Evolutionary conservation across 1,140 invertebrate genomes (phyloP).

Genomic region (Penaeus vannamei): DNA sequence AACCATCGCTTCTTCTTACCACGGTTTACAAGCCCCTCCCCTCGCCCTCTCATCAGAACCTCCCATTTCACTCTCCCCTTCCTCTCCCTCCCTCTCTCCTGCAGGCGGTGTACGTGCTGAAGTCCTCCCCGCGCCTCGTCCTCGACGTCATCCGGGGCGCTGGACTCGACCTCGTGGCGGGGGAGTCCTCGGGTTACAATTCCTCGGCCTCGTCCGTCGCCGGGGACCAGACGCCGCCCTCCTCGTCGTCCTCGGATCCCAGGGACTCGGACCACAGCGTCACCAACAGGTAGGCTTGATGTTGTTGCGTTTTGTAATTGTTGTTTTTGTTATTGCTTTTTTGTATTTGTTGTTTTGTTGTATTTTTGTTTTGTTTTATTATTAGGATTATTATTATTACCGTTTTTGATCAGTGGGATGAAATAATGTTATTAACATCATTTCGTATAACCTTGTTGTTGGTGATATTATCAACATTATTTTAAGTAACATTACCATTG

Average conservation of each 20-base stretch:
- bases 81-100: slow-evolving; percentile 17
- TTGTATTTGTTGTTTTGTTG: no score
- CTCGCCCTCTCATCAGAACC: not conserved
- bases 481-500: no score
- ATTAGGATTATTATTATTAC: no score
- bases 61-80: slow-evolving; percentile 1
- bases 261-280: slow-evolving; percentile 51
- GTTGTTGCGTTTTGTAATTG: no score
- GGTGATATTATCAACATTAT: no score
- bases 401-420: no score
- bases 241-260: slow-evolving; percentile 47
- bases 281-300: slow-evolving; percentile 35
- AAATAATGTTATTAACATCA: no score
- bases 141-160: slow-evolving; percentile 81
- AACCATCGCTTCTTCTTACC: no score
- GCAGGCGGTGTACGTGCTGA: slow-evolving; percentile 83
- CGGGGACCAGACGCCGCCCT: slow-evolving; percentile 55
- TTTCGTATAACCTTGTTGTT: no score
- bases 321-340: no score
- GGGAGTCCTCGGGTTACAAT: slow-evolving; percentile 82
- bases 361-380: no score
- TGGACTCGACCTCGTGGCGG: slow-evolving; percentile 81
- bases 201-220: slow-evolving; percentile 59
- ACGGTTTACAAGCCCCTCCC: not conserved
- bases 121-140: slow-evolving; percentile 81